Conservation (phyloP, 2,797 vertebrate genomes). For the Selene dorsalis region DNA sequence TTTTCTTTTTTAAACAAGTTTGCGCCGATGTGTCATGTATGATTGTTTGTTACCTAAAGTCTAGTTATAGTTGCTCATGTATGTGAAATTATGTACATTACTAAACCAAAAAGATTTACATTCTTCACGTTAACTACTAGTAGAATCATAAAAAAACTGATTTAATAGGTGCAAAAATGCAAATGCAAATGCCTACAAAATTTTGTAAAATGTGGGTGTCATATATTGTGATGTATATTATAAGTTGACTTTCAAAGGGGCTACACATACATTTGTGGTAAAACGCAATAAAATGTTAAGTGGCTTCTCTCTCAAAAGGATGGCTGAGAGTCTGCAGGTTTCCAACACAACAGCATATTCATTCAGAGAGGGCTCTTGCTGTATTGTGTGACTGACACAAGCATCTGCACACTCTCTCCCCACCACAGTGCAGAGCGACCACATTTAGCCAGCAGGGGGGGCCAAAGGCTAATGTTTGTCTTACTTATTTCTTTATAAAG, state of each 20-base stretch:
- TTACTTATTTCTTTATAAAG: background rate
- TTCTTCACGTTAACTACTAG: too few species aligned
- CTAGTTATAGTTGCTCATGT: background rate
- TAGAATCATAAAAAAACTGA: too few species aligned
- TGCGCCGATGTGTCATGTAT: background rate
- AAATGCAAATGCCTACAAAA: background rate
- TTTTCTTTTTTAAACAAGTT: background rate
- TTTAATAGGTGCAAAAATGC: background rate
- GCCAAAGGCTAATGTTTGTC: conserved; percentile 8
- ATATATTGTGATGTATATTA: background rate
- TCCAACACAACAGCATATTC: background rate
- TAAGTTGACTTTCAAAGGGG: too few species aligned
- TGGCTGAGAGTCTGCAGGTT: background rate
- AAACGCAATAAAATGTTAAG: background rate
- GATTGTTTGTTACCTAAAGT: background rate
- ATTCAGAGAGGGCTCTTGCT: background rate
- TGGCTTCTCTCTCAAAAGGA: background rate
- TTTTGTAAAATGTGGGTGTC: background rate
- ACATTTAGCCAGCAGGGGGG: background rate
- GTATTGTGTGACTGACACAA: background rate
- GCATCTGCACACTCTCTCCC: background rate
- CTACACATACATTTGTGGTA: too few species aligned
- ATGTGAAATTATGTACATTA: background rate
- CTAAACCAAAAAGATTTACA: background rate
- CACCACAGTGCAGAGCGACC: background rate